phyloP scores from a whole-genome alignment of 2,888 invertebrate genomes.

The Tridacna gigas region DNA sequence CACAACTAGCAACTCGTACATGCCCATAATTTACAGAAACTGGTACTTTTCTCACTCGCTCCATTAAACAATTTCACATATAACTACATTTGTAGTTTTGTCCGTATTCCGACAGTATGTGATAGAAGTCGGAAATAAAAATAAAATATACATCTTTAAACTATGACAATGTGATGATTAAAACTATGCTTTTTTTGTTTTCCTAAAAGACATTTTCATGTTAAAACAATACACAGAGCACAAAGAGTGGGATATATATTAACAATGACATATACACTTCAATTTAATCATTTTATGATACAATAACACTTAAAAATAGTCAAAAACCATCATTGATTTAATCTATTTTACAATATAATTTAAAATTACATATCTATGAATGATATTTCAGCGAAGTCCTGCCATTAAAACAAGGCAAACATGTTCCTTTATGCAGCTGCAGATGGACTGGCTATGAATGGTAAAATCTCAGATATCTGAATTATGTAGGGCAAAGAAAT shows the following conservation, averaged over 20 bases:
- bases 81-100: conserved; percentile 19
- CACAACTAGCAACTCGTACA: no score
- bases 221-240: conserved; percentile 11
- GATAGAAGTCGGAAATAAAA: neutral
- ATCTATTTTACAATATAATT: conserved; percentile 10
- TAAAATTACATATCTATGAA: neutral
- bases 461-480: no score
- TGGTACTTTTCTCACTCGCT: no score
- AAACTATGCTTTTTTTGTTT: conserved; percentile 7
- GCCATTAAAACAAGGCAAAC: neutral
- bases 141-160: conserved; percentile 9
- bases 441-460: no score
- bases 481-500: no score
- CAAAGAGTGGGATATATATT: conserved; percentile 19
- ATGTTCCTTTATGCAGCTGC: no score
- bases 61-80: neutral
- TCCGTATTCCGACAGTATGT: neutral
- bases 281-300: conserved; percentile 26
- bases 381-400: neutral
- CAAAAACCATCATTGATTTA: no score
- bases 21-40: no score
- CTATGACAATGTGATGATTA: conserved; percentile 20
- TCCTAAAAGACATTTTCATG: conserved; percentile 12
- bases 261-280: conserved; percentile 16
- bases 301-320: no score